Percentiles rank a stretch among this genome's conserved stretches.
Evolutionary conservation across 1,140 invertebrate species (phyloP).

Genomic region (Limonius californicus): DNA sequence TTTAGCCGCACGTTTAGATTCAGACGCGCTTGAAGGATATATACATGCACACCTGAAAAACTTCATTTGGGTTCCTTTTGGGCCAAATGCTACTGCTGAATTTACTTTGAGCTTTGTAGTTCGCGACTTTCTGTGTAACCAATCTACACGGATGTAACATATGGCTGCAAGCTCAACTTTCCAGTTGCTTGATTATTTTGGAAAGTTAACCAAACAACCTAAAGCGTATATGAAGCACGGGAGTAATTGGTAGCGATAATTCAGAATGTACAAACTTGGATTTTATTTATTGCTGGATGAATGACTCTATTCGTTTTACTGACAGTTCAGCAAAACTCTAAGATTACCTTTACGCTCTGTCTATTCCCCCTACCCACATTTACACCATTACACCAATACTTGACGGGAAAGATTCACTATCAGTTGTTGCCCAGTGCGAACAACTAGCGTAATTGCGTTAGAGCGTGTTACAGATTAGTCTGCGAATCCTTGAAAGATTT

Average conservation of each 20-base stretch:
- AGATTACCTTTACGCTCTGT: neutral
- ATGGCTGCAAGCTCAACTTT: conserved; percentile 5
- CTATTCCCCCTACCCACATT: too few relatives aligned
- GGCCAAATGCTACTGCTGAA: conserved; percentile 10
- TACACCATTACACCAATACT: too few relatives aligned
- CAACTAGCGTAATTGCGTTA: too few relatives aligned
- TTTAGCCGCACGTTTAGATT: conserved; percentile 18
- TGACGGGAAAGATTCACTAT: too few relatives aligned
- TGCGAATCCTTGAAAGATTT: too few relatives aligned
- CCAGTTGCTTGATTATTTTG: conserved; percentile 14
- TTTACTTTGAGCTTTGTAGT: conserved; percentile 13
- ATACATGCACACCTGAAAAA: conserved; percentile 11
- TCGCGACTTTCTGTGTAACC: conserved; percentile 9
- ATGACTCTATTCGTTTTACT: neutral
- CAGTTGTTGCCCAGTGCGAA: too few relatives aligned
- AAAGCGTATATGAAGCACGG: neutral
- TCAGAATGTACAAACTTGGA: neutral
- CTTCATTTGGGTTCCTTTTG: conserved; percentile 7
- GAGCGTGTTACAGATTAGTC: too few relatives aligned
- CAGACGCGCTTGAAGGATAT: conserved; percentile 3
- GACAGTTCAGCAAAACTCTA: neutral
- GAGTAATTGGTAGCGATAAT: conserved; percentile 1
- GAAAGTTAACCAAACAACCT: conserved; percentile 12
- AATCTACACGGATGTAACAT: conserved; percentile 11
- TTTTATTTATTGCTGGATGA: neutral